Conservation (phyloP, 2,797 vertebrate species). For the Megaceryle alcyon region DNA sequence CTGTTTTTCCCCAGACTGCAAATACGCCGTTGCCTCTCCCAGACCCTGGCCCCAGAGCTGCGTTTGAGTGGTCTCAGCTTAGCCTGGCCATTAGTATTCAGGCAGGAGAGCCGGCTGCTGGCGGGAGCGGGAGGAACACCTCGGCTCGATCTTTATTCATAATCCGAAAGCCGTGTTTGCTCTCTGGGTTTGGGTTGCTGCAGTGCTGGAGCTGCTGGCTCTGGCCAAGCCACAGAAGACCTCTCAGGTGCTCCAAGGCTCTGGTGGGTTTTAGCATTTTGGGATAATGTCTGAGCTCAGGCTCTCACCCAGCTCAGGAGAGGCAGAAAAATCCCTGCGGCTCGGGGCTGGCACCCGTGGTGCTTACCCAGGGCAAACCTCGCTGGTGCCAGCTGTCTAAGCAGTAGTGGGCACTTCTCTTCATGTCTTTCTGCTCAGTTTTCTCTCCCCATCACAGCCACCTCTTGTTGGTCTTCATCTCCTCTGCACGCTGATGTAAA, state of each 20-base stretch:
- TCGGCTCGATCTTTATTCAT: neutral
- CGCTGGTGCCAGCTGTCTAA: neutral
- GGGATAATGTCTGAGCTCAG: neutral
- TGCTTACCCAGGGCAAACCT: neutral
- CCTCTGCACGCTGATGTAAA: neutral
- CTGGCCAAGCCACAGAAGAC: neutral
- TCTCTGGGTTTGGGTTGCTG: neutral
- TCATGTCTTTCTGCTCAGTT: accelerated
- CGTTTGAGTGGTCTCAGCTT: neutral
- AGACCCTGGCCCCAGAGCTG: neutral
- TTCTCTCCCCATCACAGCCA: neutral
- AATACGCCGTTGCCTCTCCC: neutral
- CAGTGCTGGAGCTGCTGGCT: neutral
- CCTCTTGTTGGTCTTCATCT: neutral
- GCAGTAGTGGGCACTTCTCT: neutral
- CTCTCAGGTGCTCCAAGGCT: neutral
- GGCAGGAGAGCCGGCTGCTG: neutral
- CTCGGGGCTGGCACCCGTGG: accelerated
- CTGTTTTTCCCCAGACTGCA: neutral
- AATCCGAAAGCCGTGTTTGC: neutral
- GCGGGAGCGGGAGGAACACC: neutral
- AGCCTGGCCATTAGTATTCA: neutral
- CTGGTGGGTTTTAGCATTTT: neutral
- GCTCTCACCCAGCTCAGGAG: accelerated
- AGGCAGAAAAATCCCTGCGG: accelerated